A percentile compares a stretch with the other conserved stretches of the same genome.
Evolutionary conservation across 1,140 invertebrate species (phyloP).

Genomic region (Araneus ventricosus): DNA sequence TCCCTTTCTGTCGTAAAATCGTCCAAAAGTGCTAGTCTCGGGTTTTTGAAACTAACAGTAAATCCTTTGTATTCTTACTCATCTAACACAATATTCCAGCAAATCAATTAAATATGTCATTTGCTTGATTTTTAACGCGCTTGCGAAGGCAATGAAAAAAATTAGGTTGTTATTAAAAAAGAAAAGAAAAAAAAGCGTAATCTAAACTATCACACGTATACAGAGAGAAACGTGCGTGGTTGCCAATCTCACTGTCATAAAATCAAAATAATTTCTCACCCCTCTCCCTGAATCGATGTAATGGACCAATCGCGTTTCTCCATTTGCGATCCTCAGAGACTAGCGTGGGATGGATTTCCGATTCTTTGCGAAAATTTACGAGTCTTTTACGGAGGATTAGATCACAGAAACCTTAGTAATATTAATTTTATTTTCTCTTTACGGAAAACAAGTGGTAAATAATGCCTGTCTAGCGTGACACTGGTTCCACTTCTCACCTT

Average conservation of each 20-base stretch:
- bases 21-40: too few species aligned
- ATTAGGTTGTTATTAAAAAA: background rate
- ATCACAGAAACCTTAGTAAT: background rate
- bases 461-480: constrained; percentile 58
- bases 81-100: too few species aligned
- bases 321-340: constrained; percentile 16
- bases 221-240: constrained; percentile 16
- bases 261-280: background rate
- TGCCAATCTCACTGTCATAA: constrained; percentile 40
- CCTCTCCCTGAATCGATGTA: background rate
- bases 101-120: background rate
- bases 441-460: constrained; percentile 53
- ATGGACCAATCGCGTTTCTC: constrained; percentile 3
- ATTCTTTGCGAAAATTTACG: constrained; percentile 52
- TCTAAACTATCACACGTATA: background rate
- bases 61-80: too few species aligned
- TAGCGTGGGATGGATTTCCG: constrained; percentile 42
- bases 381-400: constrained; percentile 47
- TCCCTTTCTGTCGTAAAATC: too few species aligned
- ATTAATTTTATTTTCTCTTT: constrained; percentile 13
- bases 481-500: constrained; percentile 30
- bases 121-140: background rate
- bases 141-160: background rate
- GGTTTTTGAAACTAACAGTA: too few species aligned
- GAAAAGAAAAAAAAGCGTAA: background rate